phyloP scores from a whole-genome alignment of 2,113 vertebrate genomes.

The Rhinoderma darwinii region DNA sequence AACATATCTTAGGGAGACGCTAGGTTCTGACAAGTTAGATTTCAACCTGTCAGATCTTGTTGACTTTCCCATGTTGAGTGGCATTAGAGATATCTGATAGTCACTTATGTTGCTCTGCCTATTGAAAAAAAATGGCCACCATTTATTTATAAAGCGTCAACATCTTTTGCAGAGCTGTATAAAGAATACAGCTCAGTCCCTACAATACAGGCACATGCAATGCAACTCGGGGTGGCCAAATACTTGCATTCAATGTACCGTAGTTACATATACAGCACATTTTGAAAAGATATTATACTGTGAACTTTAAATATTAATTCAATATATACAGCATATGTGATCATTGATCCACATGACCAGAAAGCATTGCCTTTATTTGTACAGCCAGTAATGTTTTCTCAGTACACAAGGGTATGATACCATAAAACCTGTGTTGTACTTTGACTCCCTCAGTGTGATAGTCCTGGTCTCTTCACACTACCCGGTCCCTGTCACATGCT shows the following conservation, averaged over 20 bases:
- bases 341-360: neutral
- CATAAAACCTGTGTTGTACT: conserved; percentile 35
- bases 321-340: neutral
- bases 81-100: too few relatives aligned
- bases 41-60: too few relatives aligned
- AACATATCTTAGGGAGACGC: too few relatives aligned
- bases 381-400: conserved; percentile 12
- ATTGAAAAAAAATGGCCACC: too few relatives aligned
- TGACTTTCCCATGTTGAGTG: too few relatives aligned
- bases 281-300: neutral
- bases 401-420: conserved; percentile 1
- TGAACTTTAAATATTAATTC: neutral
- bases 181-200: too few relatives aligned
- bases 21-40: too few relatives aligned
- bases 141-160: too few relatives aligned
- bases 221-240: too few relatives aligned
- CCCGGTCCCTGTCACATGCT: conserved; percentile 44
- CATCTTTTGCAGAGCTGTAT: too few relatives aligned
- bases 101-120: too few relatives aligned
- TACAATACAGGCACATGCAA: too few relatives aligned
- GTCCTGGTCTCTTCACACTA: conserved; percentile 22
- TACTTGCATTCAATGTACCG: neutral
- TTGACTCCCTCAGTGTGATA: conserved; percentile 27
- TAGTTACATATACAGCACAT: neutral
- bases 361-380: conserved; percentile 27